A percentile compares a stretch with the other conserved stretches of the same genome.
These are phyloP conservation scores for Sminthurides aquaticus DNA, from an alignment of 2,888 invertebrate species.

Conservation along the genomic window DNA sequence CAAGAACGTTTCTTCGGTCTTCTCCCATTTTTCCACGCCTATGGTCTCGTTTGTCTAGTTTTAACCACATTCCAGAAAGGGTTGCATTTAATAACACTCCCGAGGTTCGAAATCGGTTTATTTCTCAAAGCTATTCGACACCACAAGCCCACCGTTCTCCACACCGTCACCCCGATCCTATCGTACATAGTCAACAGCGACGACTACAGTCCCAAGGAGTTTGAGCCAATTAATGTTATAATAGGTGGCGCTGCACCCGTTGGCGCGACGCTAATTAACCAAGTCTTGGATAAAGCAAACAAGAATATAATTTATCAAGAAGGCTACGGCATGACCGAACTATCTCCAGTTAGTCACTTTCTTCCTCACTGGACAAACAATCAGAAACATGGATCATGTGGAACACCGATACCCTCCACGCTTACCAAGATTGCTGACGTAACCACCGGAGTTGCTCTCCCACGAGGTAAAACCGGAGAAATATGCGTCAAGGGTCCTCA, in stretches of 20 bases:
- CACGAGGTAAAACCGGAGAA: slow-evolving; percentile 63
- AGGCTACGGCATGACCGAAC: slow-evolving; percentile 64
- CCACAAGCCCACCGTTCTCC: slow-evolving; percentile 36
- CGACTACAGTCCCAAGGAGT: slow-evolving; percentile 58
- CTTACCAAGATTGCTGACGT: slow-evolving; percentile 60
- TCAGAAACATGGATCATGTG: slow-evolving; percentile 30
- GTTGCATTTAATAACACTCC: slow-evolving; percentile 26
- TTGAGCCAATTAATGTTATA: slow-evolving; percentile 58
- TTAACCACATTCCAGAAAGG: slow-evolving; percentile 25
- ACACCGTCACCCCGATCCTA: slow-evolving; percentile 67
- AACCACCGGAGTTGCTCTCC: slow-evolving; percentile 53
- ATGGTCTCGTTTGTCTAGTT: slow-evolving; percentile 27
- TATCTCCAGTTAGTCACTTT: slow-evolving; percentile 44
- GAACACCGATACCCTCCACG: slow-evolving; percentile 47
- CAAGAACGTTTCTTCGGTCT: slow-evolving; percentile 37
- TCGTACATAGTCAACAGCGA: slow-evolving; percentile 66
- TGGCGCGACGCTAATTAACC: slow-evolving; percentile 51
- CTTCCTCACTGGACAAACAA: slow-evolving; percentile 24
- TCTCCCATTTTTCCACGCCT: slow-evolving; percentile 40
- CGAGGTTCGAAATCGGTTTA: slow-evolving; percentile 33
- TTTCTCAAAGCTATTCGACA: slow-evolving; percentile 31
- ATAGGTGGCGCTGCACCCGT: slow-evolving; percentile 60
- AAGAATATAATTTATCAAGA: slow-evolving; percentile 34
- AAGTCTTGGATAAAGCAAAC: slow-evolving; percentile 51
- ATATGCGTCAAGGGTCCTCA: slow-evolving; percentile 54